Conservation (phyloP, 2,888 invertebrate genomes). For the Leptogaster cylindrica region DNA sequence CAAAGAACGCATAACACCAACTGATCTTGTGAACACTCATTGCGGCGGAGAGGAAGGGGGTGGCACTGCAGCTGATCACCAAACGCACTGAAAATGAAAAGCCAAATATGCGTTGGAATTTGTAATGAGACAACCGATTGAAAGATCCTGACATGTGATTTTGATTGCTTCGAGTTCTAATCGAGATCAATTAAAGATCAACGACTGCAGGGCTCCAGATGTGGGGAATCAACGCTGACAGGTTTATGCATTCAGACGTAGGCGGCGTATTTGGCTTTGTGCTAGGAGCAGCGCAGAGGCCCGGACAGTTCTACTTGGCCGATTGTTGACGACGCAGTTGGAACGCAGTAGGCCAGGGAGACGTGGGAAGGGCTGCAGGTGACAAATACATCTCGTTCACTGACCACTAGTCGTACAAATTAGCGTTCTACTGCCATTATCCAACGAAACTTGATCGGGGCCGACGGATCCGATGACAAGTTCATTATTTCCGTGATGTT, state of each 20-base stretch:
- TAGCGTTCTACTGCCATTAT: background rate
- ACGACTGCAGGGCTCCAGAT: background rate
- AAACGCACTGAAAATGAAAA: background rate
- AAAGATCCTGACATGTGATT: conserved; percentile 25
- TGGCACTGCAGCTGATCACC: background rate
- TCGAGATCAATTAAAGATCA: conserved; percentile 38
- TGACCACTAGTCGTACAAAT: conserved; percentile 11
- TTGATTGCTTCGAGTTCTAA: conserved; percentile 7
- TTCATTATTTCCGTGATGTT: conserved; percentile 31
- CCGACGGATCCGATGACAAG: conserved; percentile 4
- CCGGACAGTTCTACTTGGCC: no score
- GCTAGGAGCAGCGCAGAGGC: no score
- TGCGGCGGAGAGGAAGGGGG: background rate
- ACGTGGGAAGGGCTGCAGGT: background rate
- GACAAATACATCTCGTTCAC: background rate
- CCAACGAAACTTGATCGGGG: conserved; percentile 10
- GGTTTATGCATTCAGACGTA: conserved; percentile 1
- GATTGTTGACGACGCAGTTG: background rate
- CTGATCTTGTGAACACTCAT: background rate
- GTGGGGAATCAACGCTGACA: conserved; percentile 22
- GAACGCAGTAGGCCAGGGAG: no score
- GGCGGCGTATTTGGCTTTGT: no score
- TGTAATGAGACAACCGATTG: conserved; percentile 34
- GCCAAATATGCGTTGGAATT: conserved; percentile 12
- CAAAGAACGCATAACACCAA: conserved; percentile 18